A percentile compares a stretch with the other conserved stretches of the same genome.
Evolutionary conservation across 2,797 vertebrate species (phyloP).

Genomic region (Valencia hispanica): DNA sequence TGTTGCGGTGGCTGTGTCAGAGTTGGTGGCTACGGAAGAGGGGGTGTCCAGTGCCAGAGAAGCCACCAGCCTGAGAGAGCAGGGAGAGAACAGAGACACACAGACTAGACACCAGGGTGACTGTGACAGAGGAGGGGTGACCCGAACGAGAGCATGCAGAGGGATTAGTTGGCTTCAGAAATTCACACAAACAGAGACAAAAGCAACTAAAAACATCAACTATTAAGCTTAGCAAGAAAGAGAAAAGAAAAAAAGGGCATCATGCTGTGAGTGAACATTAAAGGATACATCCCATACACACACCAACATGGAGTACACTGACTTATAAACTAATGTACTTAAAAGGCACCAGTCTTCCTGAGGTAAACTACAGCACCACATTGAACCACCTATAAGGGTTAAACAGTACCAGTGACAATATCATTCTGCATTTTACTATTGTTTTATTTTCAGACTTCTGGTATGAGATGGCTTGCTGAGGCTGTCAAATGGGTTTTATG

Average conservation of each 20-base stretch:
- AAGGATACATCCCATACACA: constrained; percentile 75
- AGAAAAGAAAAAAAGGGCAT: constrained; percentile 51
- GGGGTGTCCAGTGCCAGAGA: constrained; percentile 94
- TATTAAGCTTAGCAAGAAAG: constrained; percentile 61
- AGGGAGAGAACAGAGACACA: constrained; percentile 88
- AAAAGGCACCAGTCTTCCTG: constrained; percentile 56
- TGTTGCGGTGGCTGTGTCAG: constrained; percentile 95
- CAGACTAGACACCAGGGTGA: constrained; percentile 87
- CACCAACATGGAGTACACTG: constrained; percentile 70
- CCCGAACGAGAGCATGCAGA: constrained; percentile 70
- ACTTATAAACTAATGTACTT: constrained; percentile 53
- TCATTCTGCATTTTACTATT: constrained; percentile 38
- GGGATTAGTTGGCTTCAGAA: constrained; percentile 68
- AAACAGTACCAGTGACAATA: constrained; percentile 80
- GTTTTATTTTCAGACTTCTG: constrained; percentile 46
- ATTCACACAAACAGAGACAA: constrained; percentile 62
- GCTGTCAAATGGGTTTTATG: constrained; percentile 63
- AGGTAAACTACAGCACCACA: constrained; percentile 62
- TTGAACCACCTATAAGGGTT: constrained; percentile 69
- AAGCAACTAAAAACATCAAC: constrained; percentile 70
- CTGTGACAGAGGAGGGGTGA: constrained; percentile 78
- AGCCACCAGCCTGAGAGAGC: constrained; percentile 91
- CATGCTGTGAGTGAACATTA: constrained; percentile 81
- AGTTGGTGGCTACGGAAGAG: constrained; percentile 96
- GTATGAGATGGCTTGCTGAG: constrained; percentile 59